Base-by-base conservation (phyloP, 2,888 invertebrate genomes). In the Horisme vitalbata region DNA sequence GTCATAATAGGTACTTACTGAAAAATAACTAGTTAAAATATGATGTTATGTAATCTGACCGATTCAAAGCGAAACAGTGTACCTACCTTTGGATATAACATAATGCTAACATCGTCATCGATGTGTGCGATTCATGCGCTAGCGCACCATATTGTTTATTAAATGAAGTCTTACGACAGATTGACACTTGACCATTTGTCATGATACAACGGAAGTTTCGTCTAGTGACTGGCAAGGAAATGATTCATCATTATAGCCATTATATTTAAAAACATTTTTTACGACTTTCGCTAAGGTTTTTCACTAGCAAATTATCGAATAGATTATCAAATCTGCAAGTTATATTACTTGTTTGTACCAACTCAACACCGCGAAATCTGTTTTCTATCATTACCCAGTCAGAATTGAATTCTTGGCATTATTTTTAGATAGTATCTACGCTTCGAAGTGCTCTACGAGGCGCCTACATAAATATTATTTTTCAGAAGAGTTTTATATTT, bases 301-400 rank as follows among this genome's bases (percentile, higher is more conserved):
- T n/a, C n/a, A n/a, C n/a, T n/a, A n/a, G n/a, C n/a, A n/a, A n/a
- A n/a, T n/a, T n/a, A n/a, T n/a, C n/a, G n/a, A n/a, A n/a, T n/a
- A n/a, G n/a, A n/a, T n/a, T n/a, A n/a, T n/a, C n/a, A 57, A 59
- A 55, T 70, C 75, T 60, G 63, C 78, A 74, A 73, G 60, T 68
- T 67, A 70, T 74, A 71, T 59, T n/a, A 55, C 65, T 59, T 65
- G 43, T 59, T 67, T 71, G 71, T 74, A 65, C 71, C 66, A 62
- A 76, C 67, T 75, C 66, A 72, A 71, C 73, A 73, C 76, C 59
- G 44, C 55, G 45, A 56, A 56, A 70, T 78, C 79, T 83, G 81
- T 66, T 78, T 73, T 77, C 63, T 63, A 76, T 81, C 77, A 68
- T 65, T 63, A 67, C 38, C 55, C 52, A 64, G 54, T 44, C 38